Base-by-base conservation (phyloP, 2,797 vertebrate species). In the Coilia nasus region DNA sequence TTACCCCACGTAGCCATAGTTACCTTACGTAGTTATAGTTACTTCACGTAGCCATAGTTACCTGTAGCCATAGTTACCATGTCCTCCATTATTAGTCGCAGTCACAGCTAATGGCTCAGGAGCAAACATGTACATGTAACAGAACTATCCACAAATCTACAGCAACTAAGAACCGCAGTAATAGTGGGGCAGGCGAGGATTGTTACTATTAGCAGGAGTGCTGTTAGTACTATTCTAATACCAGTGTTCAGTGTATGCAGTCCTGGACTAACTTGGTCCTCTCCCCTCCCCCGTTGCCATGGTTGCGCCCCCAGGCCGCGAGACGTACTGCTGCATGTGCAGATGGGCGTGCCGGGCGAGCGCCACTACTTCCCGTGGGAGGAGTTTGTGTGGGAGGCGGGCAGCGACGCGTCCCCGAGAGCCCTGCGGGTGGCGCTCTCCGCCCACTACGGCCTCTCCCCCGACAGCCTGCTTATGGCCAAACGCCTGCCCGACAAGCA, bases 401-500 rank as follows among this genome's bases (percentile, higher is more conserved):
- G 96, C 60, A 93, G 89, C 15, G 97, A 97, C 71, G 93, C 96
- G 75, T 96, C 97, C 0, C 82, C 96, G 46, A 91, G 87, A 57
- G 93, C 95, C 35, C 92, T 95, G 80, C 96, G 94, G 88, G 92
- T 92, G 0, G 94, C 90, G 85, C 91, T 99, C 88, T 96, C 97
- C 62, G 83, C 93, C 50, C 92, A 93, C 85, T 99, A 93, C 6
- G 93, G 94, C 84, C 93, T 98, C 82, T 95, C 96, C 0, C 93
- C 95, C 0, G 97, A 98, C 87, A 96, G 97, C 81, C 93, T 96
- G 84, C 96, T 97, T 89, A 93, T 99, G 88, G 98, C 98, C 93
- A 99, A 98, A 91, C 95, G 97, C 91, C 96, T 96, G 81, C 95
- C 96, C 1, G 97, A 97, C 46, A 97, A 95, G 92, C 96, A 96